phyloP scores from a whole-genome alignment of 2,797 vertebrate species.

The Anisognathus igniventris region DNA sequence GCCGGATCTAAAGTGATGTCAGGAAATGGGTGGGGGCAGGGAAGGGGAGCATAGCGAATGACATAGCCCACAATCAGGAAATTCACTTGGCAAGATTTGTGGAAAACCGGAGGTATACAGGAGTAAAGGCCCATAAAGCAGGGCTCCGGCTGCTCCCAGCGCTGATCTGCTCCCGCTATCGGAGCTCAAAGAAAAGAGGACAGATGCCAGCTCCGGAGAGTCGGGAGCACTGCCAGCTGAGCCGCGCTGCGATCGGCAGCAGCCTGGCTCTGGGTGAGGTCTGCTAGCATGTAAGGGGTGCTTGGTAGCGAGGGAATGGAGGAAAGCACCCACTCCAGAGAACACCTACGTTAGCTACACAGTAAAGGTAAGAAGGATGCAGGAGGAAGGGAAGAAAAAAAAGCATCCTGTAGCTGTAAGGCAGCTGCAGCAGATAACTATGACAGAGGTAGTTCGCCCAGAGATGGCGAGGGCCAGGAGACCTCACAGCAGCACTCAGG shows the following conservation, averaged over 20 bases:
- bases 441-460: not conserved
- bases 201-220: constrained; percentile 19
- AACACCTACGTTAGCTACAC: not conserved
- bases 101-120: constrained; percentile 67
- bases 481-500: not conserved
- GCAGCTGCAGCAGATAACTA: not conserved
- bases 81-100: constrained; percentile 68
- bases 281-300: not conserved
- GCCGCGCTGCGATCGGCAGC: not conserved
- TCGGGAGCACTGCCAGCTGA: not conserved
- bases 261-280: not conserved
- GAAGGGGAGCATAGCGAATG: constrained; percentile 61
- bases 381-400: not conserved
- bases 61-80: constrained; percentile 70
- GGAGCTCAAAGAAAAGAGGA: constrained; percentile 46
- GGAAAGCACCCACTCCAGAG: not conserved
- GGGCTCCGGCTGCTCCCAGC: not conserved
- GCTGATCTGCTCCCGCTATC: constrained; percentile 33
- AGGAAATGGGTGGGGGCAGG: constrained; percentile 75
- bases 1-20: constrained; percentile 58
- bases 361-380: not conserved
- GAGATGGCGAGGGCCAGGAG: not conserved
- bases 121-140: constrained; percentile 34
- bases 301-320: not conserved
- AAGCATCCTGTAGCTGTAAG: not conserved